Evolutionary conservation across 1,140 invertebrate genomes (phyloP).

Genomic region (Maconellicoccus hirsutus): DNA sequence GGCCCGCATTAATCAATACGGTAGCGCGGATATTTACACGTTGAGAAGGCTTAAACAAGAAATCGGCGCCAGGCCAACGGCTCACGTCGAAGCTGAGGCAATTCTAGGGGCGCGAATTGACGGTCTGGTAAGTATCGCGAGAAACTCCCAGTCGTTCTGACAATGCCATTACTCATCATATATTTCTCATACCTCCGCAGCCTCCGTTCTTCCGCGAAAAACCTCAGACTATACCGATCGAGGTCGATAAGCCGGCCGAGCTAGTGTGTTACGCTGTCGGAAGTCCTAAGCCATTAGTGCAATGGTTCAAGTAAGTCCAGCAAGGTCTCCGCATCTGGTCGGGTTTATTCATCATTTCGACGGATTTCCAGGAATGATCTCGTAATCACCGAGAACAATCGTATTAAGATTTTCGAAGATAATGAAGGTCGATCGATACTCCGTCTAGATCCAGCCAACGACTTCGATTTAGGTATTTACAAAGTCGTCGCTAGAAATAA

Average conservation of each 20-base stretch:
- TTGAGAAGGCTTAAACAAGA: conserved; percentile 66
- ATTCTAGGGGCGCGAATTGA: conserved; percentile 66
- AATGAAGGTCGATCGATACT: conserved; percentile 65
- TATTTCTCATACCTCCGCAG: conserved; percentile 33
- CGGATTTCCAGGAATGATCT: conserved; percentile 55
- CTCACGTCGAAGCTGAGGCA: conserved; percentile 72
- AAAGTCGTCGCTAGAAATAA: conserved; percentile 88
- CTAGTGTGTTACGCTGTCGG: conserved; percentile 77
- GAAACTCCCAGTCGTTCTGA: not conserved
- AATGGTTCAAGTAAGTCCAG: conserved; percentile 73
- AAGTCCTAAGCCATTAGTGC: conserved; percentile 76
- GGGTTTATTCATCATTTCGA: not conserved
- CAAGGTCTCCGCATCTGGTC: not conserved
- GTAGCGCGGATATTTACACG: conserved; percentile 51
- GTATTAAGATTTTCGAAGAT: conserved; percentile 62
- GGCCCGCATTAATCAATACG: conserved; percentile 64
- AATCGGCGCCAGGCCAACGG: conserved; percentile 61
- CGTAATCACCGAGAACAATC: conserved; percentile 63
- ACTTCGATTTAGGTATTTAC: conserved; percentile 81
- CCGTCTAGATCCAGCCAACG: conserved; percentile 56
- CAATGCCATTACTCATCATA: not conserved
- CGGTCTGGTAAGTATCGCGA: conserved; percentile 42
- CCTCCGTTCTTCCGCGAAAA: conserved; percentile 72
- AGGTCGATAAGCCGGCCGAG: conserved; percentile 61
- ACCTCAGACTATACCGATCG: conserved; percentile 62